Evolutionary conservation across 1,140 invertebrate species (phyloP).

Genomic region (Diabrotica virgifera): DNA sequence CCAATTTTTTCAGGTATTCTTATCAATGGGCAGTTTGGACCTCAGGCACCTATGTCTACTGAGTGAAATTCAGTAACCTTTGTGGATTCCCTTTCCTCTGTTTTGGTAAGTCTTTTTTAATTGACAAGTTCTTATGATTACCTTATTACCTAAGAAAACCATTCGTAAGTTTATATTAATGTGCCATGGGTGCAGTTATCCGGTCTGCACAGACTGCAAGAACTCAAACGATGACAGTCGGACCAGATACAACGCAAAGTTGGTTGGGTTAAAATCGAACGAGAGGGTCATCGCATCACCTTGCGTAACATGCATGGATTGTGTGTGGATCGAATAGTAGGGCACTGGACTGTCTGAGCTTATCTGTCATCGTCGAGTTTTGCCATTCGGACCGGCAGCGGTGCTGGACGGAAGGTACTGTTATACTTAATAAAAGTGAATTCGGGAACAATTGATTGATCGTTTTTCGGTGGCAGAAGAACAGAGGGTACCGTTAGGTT

Average conservation of each 20-base stretch:
- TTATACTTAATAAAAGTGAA: slow-evolving; percentile 14
- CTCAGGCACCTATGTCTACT: too few species aligned
- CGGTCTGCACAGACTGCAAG: slow-evolving; percentile 8
- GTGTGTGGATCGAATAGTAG: neutral
- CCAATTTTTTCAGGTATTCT: too few species aligned
- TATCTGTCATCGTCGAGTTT: too few species aligned
- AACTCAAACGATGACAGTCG: slow-evolving; percentile 19
- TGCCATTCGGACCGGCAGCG: neutral
- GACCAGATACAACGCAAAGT: slow-evolving; percentile 6
- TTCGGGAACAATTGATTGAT: slow-evolving; percentile 11
- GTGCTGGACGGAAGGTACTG: slow-evolving; percentile 7
- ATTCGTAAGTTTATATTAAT: too few species aligned
- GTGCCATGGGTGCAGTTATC: too few species aligned
- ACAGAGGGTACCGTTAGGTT: slow-evolving; percentile 2
- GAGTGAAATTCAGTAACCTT: too few species aligned
- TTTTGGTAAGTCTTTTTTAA: too few species aligned
- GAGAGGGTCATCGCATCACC: slow-evolving; percentile 26
- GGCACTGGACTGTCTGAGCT: slow-evolving; percentile 5
- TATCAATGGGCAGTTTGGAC: too few species aligned
- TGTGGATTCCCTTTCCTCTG: too few species aligned
- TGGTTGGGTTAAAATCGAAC: neutral
- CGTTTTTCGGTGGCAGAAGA: neutral
- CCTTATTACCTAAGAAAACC: too few species aligned
- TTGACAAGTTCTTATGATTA: too few species aligned
- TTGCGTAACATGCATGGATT: slow-evolving; percentile 15